Conservation (phyloP, 2,113 vertebrate species). For the Psilopsiagon aymara region DNA sequence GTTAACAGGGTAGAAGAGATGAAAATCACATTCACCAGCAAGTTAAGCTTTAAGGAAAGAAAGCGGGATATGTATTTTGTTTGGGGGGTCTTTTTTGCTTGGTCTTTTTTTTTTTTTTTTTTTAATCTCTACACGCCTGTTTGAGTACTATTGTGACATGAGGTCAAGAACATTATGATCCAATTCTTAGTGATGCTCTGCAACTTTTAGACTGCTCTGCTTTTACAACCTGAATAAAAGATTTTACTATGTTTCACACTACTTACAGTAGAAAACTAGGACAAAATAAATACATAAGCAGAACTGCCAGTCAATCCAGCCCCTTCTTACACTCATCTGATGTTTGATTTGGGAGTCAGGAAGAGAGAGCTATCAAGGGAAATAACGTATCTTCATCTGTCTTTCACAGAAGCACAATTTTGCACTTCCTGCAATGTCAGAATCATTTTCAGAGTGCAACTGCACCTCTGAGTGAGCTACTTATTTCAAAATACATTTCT, state of each 20-base stretch:
- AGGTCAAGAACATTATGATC: not conserved
- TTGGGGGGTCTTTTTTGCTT: not conserved
- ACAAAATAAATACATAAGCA: not conserved
- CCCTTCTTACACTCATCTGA: not conserved
- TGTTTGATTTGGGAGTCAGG: not conserved
- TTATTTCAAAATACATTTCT: not conserved
- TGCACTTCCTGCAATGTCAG: not conserved
- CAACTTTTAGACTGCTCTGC: not conserved
- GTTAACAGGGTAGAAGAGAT: not conserved
- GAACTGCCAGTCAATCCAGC: not conserved
- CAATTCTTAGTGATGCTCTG: not conserved
- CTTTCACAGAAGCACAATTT: not conserved
- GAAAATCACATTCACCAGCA: not conserved
- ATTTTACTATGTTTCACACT: not conserved
- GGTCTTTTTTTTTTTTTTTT: not conserved
- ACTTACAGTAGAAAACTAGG: not conserved
- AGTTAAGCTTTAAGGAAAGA: not conserved
- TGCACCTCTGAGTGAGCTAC: not conserved
- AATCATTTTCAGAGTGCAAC: not conserved
- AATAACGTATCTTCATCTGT: not conserved
- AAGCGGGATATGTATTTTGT: not conserved
- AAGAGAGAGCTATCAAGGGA: not conserved
- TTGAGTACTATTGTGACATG: not conserved
- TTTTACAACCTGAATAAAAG: not conserved
- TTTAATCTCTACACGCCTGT: not conserved